A percentile compares a stretch with the other conserved stretches of the same genome.
Evolutionary conservation across 2,113 vertebrate species (phyloP).

Genomic region (Chroicocephalus ridibundus): DNA sequence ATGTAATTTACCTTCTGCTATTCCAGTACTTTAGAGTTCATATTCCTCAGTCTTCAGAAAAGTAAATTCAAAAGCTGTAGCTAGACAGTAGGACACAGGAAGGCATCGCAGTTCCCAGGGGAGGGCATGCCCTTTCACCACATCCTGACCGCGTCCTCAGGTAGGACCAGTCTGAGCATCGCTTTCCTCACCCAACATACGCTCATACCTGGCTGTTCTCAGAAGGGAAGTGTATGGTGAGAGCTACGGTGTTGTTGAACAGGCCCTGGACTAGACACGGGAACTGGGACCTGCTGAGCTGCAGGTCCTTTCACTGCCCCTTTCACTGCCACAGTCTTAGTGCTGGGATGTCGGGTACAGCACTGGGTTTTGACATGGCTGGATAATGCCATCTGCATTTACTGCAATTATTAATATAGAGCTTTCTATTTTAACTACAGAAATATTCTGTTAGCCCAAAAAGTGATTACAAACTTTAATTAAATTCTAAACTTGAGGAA

Average conservation of each 20-base stretch:
- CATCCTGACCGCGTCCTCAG: accelerated
- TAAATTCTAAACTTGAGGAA: background rate
- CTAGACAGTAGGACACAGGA: background rate
- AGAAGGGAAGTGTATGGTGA: background rate
- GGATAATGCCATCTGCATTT: background rate
- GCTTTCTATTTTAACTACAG: background rate
- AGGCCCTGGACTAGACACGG: accelerated
- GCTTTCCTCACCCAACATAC: accelerated
- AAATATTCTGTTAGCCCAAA: background rate
- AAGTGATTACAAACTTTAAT: background rate
- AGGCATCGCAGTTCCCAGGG: accelerated
- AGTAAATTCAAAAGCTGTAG: background rate
- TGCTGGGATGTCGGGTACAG: background rate
- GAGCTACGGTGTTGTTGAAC: accelerated
- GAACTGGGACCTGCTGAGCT: background rate
- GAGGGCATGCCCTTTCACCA: background rate
- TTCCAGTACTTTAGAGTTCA: background rate
- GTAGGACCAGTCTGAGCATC: background rate
- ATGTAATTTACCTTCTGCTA: background rate
- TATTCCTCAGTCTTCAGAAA: background rate
- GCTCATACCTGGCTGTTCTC: background rate
- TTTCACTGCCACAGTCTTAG: background rate
- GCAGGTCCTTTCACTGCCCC: background rate
- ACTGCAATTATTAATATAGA: background rate
- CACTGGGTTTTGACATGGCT: background rate